Evolutionary conservation across 2,797 vertebrate genomes (phyloP).

Genomic region (Babyrousa celebensis): DNA sequence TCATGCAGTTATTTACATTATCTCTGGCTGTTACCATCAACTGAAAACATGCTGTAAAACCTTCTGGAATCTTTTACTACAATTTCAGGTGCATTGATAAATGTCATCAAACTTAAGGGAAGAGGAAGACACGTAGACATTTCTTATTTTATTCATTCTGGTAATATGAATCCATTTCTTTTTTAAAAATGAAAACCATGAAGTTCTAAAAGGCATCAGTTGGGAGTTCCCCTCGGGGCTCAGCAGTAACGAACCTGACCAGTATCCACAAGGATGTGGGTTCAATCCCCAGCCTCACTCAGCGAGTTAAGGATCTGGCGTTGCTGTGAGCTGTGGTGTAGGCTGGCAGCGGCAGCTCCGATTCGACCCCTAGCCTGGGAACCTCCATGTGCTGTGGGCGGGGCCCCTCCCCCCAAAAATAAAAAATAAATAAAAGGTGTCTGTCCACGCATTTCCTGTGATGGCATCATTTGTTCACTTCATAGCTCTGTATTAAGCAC

Average conservation of each 20-base stretch:
- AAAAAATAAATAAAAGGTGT: too few relatives aligned
- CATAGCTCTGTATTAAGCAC: not conserved
- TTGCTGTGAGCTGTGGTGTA: too few relatives aligned
- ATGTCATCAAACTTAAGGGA: conserved; percentile 28
- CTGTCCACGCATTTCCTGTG: not conserved
- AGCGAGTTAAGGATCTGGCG: too few relatives aligned
- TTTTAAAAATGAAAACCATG: not conserved
- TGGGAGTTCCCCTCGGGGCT: too few relatives aligned
- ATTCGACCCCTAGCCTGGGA: too few relatives aligned
- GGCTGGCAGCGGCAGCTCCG: too few relatives aligned
- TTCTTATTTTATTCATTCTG: conserved; percentile 20
- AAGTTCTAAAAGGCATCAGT: not conserved
- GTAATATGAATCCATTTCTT: conserved; percentile 11
- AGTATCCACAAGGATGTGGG: too few relatives aligned
- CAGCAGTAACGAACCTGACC: too few relatives aligned
- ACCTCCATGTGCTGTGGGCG: too few relatives aligned
- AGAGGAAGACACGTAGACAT: not conserved
- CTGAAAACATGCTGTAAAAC: conserved; percentile 71
- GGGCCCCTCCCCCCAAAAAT: too few relatives aligned
- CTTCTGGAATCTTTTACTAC: conserved; percentile 72
- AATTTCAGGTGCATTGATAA: conserved; percentile 76
- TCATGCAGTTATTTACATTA: conserved; percentile 81
- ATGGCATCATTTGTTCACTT: not conserved
- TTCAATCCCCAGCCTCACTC: too few relatives aligned
- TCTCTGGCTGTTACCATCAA: conserved; percentile 75